Base-by-base conservation (phyloP, 2,888 invertebrate genomes). In the Drosophila paranaensis region DNA sequence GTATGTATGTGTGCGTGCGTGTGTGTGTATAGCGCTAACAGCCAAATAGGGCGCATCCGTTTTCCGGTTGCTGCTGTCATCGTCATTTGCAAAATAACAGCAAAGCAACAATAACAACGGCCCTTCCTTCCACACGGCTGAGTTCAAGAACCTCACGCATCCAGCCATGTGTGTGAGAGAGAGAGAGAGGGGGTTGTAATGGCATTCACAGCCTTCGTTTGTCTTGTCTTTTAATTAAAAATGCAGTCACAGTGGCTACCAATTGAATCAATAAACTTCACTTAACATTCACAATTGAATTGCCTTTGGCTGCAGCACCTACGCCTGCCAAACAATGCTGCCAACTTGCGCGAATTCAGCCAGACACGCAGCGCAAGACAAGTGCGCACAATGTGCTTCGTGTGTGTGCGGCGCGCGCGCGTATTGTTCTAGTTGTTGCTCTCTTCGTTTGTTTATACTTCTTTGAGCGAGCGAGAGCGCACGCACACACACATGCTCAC, bases 1-100 rank as follows among this genome's bases (percentile, higher is more conserved):
- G 30, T 54, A 48, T 39, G 16, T 16, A 50, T 55, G 37, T 13
- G n/a, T 50, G n/a, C n/a, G 30, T 54, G 30, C 30, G 16, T 16
- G 43, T 55, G 37, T 16, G n/a, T 50, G 16, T 16, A 35, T 14
- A 55, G n/a, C 48, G 20, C 53, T 60, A 62, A 46, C 60, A 55
- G 30, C 88, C 88, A 82, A 89, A 89, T 79, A 82, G 82, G 85
- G 79, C 76, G 68, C 82, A 87, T 84, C 84, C 84, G 88, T 82
- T 89, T 89, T 84, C 84, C 90, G 84, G 84, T 69, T 68, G 66
- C 56, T 63, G 54, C 30, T 54, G 61, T 61, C 57, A 30, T 48
- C 46, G 42, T 50, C 57, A 40, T 69, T 62, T 66, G 74, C 68
- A 73, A 81, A 78, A 72, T 65, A 70, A 73, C 62, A 65, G 60